Base-by-base conservation (phyloP, 2,113 vertebrate species). In the Neolamprologus cancellatus region DNA sequence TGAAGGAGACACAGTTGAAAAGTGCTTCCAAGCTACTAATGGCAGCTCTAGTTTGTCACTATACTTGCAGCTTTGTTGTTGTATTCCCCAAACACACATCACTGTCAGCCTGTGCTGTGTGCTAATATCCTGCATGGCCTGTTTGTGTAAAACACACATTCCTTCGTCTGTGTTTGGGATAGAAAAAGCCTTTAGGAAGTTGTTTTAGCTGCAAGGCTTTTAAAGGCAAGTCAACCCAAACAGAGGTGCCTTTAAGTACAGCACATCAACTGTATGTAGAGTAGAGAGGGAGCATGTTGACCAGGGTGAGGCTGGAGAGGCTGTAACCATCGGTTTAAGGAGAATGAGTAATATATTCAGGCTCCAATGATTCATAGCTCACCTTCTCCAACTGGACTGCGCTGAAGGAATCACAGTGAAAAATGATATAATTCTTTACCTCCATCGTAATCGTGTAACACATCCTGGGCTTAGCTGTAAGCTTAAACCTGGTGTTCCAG, bases 111-210 rank as follows among this genome's bases (percentile, higher is more conserved):
- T 39, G 23, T 84, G 91, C 87, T 86, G 74, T 88, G 78, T 82
- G 79, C 78, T 84, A 78, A 93, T 89, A 88, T 94, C 91, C 92
- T 94, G 87, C 83, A 14, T 17, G 69, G 82, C 82, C 83, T 90
- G 78, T 89, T 94, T 87, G 74, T 59, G 78, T 87, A 86, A 84
- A 90, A 81, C 61, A 85, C 90, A 88, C 88, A 94, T 93, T 92
- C 90, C 84, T 90, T 59, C 7, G 66, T 93, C 92, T 90, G 87
- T 90, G 87, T 93, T 85, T 87, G 85, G 89, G 90, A 88, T 87
- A 90, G 87, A 94, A 92, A 93, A 92, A 90, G 84, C 74, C 87
- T 88, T n/a, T 18, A 84, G 91, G 90, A 93, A 94, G 89, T 89
- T 92, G 86, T 93, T 93, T 79, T 84, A 85, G 84, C 83, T 83